These are phyloP conservation scores for Colius striatus DNA, from an alignment of 2,113 vertebrate species.

Conservation along the genomic window DNA sequence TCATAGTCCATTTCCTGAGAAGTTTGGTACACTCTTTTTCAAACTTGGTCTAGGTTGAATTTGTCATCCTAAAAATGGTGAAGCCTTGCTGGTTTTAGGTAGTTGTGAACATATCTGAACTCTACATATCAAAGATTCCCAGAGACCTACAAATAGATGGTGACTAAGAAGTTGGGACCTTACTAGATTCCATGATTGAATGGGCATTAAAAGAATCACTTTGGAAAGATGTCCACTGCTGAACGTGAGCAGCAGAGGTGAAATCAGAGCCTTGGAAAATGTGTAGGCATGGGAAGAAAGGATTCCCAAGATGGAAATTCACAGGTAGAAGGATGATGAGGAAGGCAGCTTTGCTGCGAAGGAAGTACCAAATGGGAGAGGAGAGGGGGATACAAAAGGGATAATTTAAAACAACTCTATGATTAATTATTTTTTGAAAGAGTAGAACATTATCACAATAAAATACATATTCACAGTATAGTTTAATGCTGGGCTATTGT, in stretches of 20 bases:
- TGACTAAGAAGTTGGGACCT: not conserved
- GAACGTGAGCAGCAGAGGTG: not conserved
- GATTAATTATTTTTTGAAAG: not conserved
- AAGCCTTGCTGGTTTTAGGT: not conserved
- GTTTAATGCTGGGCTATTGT: not conserved
- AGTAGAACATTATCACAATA: not conserved
- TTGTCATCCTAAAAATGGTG: not conserved
- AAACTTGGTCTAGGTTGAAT: not conserved
- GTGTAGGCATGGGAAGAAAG: not conserved
- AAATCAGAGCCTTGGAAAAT: not conserved
- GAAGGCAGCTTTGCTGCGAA: not conserved
- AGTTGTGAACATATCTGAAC: not conserved
- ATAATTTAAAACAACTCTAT: not conserved
- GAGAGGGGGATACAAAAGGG: not conserved
- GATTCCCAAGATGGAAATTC: not conserved
- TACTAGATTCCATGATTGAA: not conserved
- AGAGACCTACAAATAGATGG: not conserved
- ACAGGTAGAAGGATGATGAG: not conserved
- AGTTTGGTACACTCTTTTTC: not conserved
- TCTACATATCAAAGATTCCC: not conserved
- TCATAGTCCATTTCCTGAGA: not conserved
- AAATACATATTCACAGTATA: not conserved
- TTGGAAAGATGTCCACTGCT: not conserved
- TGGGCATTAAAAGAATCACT: not conserved
- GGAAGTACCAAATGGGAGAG: not conserved